Evolutionary conservation across 2,797 vertebrate genomes (phyloP), one percentile per base, ranked within the genome.

Genomic region (Spheniscus humboldti): DNA sequence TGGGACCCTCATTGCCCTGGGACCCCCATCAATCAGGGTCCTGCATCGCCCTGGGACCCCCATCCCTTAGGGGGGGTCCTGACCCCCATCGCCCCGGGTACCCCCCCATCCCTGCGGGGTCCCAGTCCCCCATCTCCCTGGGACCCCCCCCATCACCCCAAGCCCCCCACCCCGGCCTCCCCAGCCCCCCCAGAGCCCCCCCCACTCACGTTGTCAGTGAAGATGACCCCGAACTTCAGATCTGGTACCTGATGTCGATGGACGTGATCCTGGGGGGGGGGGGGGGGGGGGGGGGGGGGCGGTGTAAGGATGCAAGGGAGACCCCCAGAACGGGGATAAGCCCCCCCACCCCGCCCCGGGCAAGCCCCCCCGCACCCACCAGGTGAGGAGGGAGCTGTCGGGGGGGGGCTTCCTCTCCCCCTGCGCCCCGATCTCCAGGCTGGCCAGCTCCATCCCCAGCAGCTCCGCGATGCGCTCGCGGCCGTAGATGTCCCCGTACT

Each of bases 171-270:
- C n/a, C n/a, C n/a, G n/a, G n/a, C n/a, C n/a, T n/a, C n/a, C n/a
- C n/a, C n/a, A n/a, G n/a, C 33, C 52, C 52, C 27, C 52, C 15
- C 13, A 53, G 28, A n/a, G n/a, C n/a, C n/a, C 45, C 11, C 15
- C 33, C 30, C 45, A 97, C 99, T 99, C 97, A 99, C 99, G 12
- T 99, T 99, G 91, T 99, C 98, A 5, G 99, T 99, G 97, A 99
- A 99, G 72, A 99, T 98, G 67, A 99, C 99, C 13, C 99, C 99
- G 5, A 99, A 98, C 97, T 99, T 99, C 99, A 99, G 96, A 99
- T 99, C 98, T 99, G 99, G 97, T 99, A 99, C 93, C 99, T 99
- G 97, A 99, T 94, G 72, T 99, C 99, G 7, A 99, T 99, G 67
- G 99, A 98, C 4, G 99, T 99, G 64, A 99, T 82, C 99, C 99